Evolutionary conservation across 2,888 invertebrate species (phyloP).

Genomic region (Dryocosmus kuriphilus): DNA sequence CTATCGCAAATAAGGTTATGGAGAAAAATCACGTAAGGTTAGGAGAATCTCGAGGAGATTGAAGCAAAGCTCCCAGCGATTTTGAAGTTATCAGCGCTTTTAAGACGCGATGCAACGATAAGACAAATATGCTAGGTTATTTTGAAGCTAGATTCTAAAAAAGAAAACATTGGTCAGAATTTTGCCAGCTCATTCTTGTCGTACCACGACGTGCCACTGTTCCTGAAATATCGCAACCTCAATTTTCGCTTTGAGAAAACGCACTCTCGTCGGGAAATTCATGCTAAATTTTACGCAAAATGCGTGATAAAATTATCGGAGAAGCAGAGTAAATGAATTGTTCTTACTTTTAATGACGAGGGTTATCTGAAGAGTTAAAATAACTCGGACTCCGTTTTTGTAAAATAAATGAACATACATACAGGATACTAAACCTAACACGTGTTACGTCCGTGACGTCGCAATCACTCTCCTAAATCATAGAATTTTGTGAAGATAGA

Average conservation of each 20-base stretch:
- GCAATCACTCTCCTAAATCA: background rate
- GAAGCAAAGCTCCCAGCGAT: background rate
- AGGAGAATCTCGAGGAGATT: slow-evolving; percentile 13
- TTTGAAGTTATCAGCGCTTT: slow-evolving; percentile 16
- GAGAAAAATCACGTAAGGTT: slow-evolving; percentile 37
- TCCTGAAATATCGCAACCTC: slow-evolving; percentile 40
- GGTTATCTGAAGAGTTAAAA: slow-evolving; percentile 25
- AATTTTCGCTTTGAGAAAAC: slow-evolving; percentile 30
- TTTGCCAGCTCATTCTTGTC: slow-evolving; percentile 72
- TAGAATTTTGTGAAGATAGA: background rate
- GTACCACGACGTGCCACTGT: slow-evolving; percentile 63
- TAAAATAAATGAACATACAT: slow-evolving; percentile 32
- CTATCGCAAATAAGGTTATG: slow-evolving; percentile 44
- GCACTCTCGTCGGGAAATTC: background rate
- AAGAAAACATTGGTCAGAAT: slow-evolving; percentile 50
- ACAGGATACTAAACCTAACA: slow-evolving; percentile 26
- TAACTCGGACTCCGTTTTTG: slow-evolving; percentile 27
- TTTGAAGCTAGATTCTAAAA: slow-evolving; percentile 21
- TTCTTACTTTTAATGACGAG: slow-evolving; percentile 38
- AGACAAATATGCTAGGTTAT: slow-evolving; percentile 7
- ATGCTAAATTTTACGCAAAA: background rate
- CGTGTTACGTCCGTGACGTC: slow-evolving; percentile 35
- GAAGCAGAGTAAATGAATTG: slow-evolving; percentile 1
- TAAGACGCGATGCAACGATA: background rate
- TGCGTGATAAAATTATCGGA: background rate